A percentile compares a stretch with the other conserved stretches of the same genome.
Conservation (phyloP, 2,797 vertebrate species). For the Hyperoplus immaculatus region DNA sequence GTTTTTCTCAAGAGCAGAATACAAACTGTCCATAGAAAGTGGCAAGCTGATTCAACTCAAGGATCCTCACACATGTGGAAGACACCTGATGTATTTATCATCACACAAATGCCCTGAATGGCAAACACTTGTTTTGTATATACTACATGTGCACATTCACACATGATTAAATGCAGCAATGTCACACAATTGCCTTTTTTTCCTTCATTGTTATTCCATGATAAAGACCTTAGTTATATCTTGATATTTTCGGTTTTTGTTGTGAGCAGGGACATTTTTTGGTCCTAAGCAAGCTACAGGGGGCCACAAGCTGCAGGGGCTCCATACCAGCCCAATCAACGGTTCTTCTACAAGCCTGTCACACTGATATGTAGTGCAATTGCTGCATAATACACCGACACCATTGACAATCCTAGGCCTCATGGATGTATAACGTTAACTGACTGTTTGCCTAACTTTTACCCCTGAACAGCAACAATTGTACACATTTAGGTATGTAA, state of each 20-base stretch:
- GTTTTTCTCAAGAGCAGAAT: constrained; percentile 57
- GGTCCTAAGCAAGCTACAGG: background rate
- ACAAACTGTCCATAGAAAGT: constrained; percentile 38
- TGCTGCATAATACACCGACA: background rate
- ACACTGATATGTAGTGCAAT: background rate
- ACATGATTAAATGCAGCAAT: background rate
- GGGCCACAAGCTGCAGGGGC: background rate
- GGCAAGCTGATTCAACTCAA: constrained; percentile 37
- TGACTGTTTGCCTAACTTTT: no score
- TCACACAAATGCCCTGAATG: constrained; percentile 46
- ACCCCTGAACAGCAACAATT: no score
- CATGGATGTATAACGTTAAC: background rate
- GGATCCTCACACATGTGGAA: constrained; percentile 40
- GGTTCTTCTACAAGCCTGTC: background rate
- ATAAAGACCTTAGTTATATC: background rate
- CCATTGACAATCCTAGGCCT: background rate
- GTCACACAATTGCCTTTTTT: background rate
- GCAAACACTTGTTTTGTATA: constrained; percentile 7
- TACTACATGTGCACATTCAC: background rate
- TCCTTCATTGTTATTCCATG: background rate
- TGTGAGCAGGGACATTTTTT: background rate
- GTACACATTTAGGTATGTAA: no score
- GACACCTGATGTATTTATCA: constrained; percentile 54
- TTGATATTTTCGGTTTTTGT: background rate
- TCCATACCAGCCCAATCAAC: background rate